phyloP scores from a whole-genome alignment of 2,797 vertebrate genomes.

The Coluber constrictor region DNA sequence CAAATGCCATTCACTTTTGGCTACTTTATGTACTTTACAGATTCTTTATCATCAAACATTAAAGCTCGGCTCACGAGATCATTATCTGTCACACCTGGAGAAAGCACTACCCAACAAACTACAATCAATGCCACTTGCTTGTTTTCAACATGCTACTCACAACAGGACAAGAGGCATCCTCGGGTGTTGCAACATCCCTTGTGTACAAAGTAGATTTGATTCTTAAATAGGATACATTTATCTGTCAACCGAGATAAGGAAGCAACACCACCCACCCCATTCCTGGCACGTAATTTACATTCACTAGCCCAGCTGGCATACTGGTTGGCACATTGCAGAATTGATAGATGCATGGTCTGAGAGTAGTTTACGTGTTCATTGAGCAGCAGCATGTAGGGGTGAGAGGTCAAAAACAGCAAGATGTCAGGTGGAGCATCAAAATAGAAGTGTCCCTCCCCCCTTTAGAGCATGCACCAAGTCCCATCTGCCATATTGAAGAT shows the following conservation, averaged over 20 bases:
- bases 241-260: not conserved
- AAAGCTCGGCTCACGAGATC: not conserved
- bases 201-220: no score
- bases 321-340: not conserved
- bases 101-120: not conserved
- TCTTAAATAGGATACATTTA: not conserved
- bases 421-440: not conserved
- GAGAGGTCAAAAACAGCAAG: not conserved
- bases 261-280: not conserved
- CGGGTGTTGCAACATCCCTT: not conserved
- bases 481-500: not conserved
- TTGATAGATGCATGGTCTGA: not conserved
- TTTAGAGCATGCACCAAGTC: not conserved
- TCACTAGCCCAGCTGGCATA: not conserved
- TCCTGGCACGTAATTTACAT: not conserved
- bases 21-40: not conserved
- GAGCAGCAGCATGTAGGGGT: not conserved
- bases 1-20: slow-evolving; percentile 61
- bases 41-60: slow-evolving; percentile 47
- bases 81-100: not conserved
- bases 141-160: not conserved
- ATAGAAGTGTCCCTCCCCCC: not conserved
- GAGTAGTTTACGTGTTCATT: not conserved
- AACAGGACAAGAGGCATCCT: not conserved
- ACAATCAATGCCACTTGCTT: not conserved